Evolutionary conservation across 2,888 invertebrate genomes (phyloP).

Genomic region (Mythimna vitellina): DNA sequence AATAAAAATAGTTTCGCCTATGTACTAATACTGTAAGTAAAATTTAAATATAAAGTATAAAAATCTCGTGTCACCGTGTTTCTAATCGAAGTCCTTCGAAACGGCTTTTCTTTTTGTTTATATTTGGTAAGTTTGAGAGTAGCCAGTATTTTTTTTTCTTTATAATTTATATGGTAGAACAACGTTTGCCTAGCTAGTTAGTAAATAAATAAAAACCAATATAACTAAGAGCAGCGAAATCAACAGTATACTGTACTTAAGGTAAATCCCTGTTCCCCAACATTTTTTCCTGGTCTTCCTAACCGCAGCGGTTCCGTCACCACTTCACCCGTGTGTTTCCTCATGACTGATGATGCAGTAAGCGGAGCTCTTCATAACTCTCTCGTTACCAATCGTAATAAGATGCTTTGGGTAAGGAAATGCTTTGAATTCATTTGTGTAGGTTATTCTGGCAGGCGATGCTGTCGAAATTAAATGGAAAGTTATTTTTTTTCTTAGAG

Average conservation of each 20-base stretch:
- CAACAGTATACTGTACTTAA: background rate
- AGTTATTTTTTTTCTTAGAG: background rate
- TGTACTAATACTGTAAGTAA: too few species aligned
- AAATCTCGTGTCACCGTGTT: too few species aligned
- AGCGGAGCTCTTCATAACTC: conserved; percentile 64
- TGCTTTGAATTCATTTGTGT: conserved; percentile 2
- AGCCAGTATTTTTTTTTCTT: too few species aligned
- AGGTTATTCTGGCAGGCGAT: background rate
- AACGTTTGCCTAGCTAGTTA: too few species aligned
- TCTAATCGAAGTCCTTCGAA: too few species aligned
- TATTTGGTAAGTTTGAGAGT: too few species aligned
- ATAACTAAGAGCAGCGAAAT: background rate
- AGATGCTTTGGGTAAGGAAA: conserved; percentile 16
- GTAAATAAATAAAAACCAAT: too few species aligned
- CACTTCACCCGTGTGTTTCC: background rate
- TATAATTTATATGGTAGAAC: too few species aligned
- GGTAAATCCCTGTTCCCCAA: background rate
- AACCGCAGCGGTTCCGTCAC: conserved; percentile 1
- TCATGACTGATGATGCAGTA: conserved; percentile 54
- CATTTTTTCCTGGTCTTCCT: background rate
- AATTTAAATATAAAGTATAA: too few species aligned
- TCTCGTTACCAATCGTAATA: conserved; percentile 58
- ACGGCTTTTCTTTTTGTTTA: too few species aligned
- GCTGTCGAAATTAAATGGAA: conserved; percentile 1
- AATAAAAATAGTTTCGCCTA: too few species aligned